phyloP scores from a whole-genome alignment of 2,797 vertebrate genomes.

The Xerus rutilus region DNA sequence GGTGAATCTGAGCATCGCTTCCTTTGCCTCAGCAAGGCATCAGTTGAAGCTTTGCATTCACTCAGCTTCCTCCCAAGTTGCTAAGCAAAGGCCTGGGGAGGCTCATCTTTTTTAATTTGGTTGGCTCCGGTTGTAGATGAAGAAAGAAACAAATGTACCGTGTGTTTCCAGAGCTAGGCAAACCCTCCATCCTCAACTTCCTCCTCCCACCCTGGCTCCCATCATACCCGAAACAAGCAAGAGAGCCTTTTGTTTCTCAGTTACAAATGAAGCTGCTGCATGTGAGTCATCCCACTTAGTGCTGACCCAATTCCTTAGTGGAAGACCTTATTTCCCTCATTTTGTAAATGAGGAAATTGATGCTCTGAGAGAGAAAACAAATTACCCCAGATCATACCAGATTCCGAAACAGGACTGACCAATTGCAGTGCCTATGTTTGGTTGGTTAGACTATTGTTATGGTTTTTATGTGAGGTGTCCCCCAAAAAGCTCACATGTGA shows the following conservation, averaged over 20 bases:
- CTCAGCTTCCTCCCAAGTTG: neutral
- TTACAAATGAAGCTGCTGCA: fast-evolving
- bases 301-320: neutral
- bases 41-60: neutral
- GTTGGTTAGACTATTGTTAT: neutral
- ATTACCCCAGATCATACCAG: neutral
- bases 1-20: neutral
- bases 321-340: neutral
- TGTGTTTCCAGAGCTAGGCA: neutral
- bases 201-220: neutral
- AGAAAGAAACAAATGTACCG: fast-evolving
- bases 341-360: neutral
- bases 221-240: neutral
- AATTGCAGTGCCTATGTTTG: neutral
- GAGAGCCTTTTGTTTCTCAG: neutral
- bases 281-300: fast-evolving
- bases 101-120: neutral
- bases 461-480: too few relatives aligned
- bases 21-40: neutral
- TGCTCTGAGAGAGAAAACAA: neutral
- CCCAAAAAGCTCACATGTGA: too few relatives aligned
- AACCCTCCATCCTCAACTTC: fast-evolving
- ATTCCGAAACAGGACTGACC: neutral
- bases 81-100: neutral
- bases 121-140: neutral